These are phyloP conservation scores for Lymantria monacha DNA, from an alignment of 2,888 invertebrate species.

Conservation along the genomic window DNA sequence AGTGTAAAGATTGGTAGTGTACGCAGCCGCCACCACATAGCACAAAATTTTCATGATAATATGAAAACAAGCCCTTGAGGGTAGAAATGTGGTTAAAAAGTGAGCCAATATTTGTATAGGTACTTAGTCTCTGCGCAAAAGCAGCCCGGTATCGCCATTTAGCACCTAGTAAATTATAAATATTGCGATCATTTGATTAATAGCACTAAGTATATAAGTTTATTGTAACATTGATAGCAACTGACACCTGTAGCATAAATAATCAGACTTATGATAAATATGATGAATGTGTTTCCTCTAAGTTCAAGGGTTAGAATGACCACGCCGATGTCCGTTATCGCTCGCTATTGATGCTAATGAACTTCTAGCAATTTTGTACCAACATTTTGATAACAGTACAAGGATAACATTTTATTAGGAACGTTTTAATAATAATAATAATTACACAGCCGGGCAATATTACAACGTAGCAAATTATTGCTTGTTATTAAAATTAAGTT, in stretches of 20 bases:
- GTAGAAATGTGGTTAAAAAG: too few relatives aligned
- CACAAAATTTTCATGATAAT: too few relatives aligned
- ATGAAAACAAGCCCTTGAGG: too few relatives aligned
- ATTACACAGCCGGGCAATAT: conserved; percentile 3
- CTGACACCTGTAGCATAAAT: background rate
- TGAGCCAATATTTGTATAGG: too few relatives aligned
- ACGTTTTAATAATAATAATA: conserved; percentile 1
- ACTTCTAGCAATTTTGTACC: conserved; percentile 27
- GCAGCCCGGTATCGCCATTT: too few relatives aligned
- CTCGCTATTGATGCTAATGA: conserved; percentile 39
- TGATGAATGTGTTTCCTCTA: background rate
- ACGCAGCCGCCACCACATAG: too few relatives aligned
- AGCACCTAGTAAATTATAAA: too few relatives aligned
- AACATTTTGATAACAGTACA: conserved; percentile 23
- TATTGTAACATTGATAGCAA: background rate
- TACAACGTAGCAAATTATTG: conserved; percentile 4
- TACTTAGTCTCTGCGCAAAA: too few relatives aligned
- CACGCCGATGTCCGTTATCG: conserved; percentile 31
- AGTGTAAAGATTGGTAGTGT: too few relatives aligned
- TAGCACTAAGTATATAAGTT: background rate
- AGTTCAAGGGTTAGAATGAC: conserved; percentile 20
- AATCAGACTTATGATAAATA: background rate
- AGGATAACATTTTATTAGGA: conserved; percentile 7
- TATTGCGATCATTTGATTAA: too few relatives aligned
- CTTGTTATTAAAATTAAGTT: conserved; percentile 2